Evolutionary conservation across 1,140 invertebrate species (phyloP).

Genomic region (Brachionus plicatilis): DNA sequence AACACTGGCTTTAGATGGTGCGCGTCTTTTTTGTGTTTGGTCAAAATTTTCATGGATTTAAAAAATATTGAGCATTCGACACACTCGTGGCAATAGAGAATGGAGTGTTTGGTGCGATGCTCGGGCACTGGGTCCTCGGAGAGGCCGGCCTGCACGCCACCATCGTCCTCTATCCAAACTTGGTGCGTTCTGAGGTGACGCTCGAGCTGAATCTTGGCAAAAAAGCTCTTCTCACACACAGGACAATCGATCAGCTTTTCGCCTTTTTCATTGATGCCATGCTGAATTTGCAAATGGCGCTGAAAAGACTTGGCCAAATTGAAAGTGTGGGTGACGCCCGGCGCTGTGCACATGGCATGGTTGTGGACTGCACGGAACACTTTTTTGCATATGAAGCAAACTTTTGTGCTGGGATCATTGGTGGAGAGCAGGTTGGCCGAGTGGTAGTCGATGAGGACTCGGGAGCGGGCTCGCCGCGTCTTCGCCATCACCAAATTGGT

Average conservation of each 20-base stretch:
- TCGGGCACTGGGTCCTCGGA: neutral
- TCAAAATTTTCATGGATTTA: slow-evolving; percentile 18
- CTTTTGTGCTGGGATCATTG: slow-evolving; percentile 11
- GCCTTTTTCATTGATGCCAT: slow-evolving; percentile 25
- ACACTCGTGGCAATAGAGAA: slow-evolving; percentile 12
- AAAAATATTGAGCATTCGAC: slow-evolving; percentile 27
- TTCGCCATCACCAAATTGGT: neutral
- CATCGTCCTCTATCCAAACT: slow-evolving; percentile 11
- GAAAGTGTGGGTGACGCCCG: neutral
- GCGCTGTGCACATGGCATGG: neutral
- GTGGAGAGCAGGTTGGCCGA: neutral
- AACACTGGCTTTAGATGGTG: neutral
- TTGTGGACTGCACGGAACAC: neutral
- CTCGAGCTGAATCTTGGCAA: slow-evolving; percentile 10
- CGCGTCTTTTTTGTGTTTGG: slow-evolving; percentile 24
- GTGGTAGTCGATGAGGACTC: neutral
- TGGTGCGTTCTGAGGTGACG: slow-evolving; percentile 3
- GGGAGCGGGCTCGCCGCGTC: neutral
- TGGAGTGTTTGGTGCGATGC: neutral
- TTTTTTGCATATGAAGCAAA: slow-evolving; percentile 22
- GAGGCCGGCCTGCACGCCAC: too few species aligned
- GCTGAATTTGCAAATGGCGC: neutral
- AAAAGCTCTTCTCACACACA: slow-evolving; percentile 23
- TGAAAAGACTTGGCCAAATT: slow-evolving; percentile 22
- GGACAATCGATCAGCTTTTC: slow-evolving; percentile 27